These are phyloP conservation scores for Cloeon dipterum DNA, from an alignment of 2,888 invertebrate genomes.

Conservation along the genomic window DNA sequence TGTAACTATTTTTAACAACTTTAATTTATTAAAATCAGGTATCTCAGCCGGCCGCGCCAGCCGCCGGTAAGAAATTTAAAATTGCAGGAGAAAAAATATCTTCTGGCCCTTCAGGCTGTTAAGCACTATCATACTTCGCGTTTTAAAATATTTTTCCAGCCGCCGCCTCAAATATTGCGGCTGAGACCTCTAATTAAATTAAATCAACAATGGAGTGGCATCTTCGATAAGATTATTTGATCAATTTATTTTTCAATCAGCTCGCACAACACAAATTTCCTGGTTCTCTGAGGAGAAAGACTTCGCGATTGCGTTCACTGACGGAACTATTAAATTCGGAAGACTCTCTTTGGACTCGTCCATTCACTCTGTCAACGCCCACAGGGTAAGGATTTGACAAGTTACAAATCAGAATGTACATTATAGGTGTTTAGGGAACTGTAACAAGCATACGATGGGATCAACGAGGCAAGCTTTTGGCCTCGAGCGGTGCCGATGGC, in stretches of 20 bases:
- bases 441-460: constrained; percentile 25
- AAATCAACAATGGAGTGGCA: no score
- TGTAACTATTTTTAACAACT: constrained; percentile 15
- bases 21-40: neutral
- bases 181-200: neutral
- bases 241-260: constrained; percentile 12
- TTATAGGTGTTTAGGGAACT: constrained; percentile 14
- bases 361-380: constrained; percentile 17
- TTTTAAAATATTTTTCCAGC: no score
- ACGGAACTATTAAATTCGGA: constrained; percentile 25
- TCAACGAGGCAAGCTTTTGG: constrained; percentile 23
- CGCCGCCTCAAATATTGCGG: no score
- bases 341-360: constrained; percentile 15
- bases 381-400: constrained; percentile 13
- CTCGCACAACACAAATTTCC: constrained; percentile 25
- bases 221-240: no score
- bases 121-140: no score
- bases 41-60: no score
- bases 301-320: constrained; percentile 29
- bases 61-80: neutral
- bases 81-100: no score
- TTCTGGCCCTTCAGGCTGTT: no score
- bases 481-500: constrained; percentile 24
- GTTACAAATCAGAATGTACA: no score
- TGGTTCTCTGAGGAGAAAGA: constrained; percentile 29